Percentiles rank a stretch among this genome's conserved stretches.
phyloP scores from a whole-genome alignment of 2,113 vertebrate genomes.

The Ascaphus truei region DNA sequence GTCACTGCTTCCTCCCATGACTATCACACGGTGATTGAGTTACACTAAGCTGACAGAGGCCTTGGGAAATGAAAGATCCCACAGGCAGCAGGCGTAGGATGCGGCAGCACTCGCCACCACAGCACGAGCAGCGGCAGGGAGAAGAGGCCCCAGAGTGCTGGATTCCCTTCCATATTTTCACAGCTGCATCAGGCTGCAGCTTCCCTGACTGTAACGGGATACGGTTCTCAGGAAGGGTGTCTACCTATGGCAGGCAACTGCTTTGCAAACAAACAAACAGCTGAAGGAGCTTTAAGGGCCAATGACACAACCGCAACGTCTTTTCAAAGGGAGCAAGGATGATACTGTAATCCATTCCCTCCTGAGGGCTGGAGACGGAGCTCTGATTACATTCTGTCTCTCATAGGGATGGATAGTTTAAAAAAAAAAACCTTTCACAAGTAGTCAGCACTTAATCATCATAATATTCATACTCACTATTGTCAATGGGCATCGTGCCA shows the following conservation, averaged over 20 bases:
- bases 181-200: not conserved
- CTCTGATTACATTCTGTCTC: not conserved
- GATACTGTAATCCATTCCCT: not conserved
- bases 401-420: not conserved
- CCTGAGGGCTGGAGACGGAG: not conserved
- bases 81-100: conserved; percentile 48
- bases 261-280: conserved; percentile 21
- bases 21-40: conserved; percentile 63
- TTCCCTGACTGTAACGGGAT: fast-evolving
- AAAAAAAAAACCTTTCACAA: too few species aligned
- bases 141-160: conserved; percentile 14
- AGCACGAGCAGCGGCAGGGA: conserved; percentile 36
- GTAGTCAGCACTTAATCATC: too few species aligned
- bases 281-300: conserved; percentile 5
- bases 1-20: conserved; percentile 46
- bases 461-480: too few species aligned
- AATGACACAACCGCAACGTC: not conserved
- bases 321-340: not conserved
- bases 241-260: conserved; percentile 6
- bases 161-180: conserved; percentile 10
- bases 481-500: too few species aligned
- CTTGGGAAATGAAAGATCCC: conserved; percentile 59
- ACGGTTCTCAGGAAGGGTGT: not conserved
- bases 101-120: conserved; percentile 32
- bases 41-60: conserved; percentile 54